phyloP scores from a whole-genome alignment of 2,888 invertebrate species.

The Drosophila quinaria region DNA sequence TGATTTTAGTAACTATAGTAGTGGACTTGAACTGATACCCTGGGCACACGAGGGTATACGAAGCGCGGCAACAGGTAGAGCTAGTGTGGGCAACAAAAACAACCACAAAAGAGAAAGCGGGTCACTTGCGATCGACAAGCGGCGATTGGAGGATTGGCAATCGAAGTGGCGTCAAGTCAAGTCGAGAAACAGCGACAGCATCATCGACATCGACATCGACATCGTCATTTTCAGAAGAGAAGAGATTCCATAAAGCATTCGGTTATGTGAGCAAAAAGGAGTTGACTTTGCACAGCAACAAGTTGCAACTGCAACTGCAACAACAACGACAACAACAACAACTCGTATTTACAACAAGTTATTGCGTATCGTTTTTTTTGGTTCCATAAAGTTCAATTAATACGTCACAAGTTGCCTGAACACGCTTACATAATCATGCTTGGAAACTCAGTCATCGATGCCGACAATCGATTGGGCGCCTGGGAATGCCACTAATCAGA shows the following conservation, averaged over 20 bases:
- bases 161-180: constrained; percentile 18
- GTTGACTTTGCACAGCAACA: constrained; percentile 33
- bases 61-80: constrained; percentile 39
- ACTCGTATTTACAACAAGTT: constrained; percentile 29
- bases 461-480: constrained; percentile 27
- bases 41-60: neutral
- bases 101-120: constrained; percentile 70
- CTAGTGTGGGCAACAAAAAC: constrained; percentile 35
- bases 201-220: constrained; percentile 10
- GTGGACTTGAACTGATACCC: too few species aligned
- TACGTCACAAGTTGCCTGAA: constrained; percentile 62
- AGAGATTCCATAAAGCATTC: constrained; percentile 23
- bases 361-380: constrained; percentile 2
- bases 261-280: constrained; percentile 49
- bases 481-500: constrained; percentile 32
- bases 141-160: constrained; percentile 62
- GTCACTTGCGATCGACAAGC: constrained; percentile 68
- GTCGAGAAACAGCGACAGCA: constrained; percentile 11
- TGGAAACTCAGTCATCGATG: neutral
- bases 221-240: constrained; percentile 4
- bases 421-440: constrained; percentile 34
- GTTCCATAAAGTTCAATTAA: constrained; percentile 66
- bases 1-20: too few species aligned
- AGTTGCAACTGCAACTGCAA: constrained; percentile 20
- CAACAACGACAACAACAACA: constrained; percentile 4